Conservation (phyloP, 2,797 vertebrate genomes). For the Sylvia borin region DNA sequence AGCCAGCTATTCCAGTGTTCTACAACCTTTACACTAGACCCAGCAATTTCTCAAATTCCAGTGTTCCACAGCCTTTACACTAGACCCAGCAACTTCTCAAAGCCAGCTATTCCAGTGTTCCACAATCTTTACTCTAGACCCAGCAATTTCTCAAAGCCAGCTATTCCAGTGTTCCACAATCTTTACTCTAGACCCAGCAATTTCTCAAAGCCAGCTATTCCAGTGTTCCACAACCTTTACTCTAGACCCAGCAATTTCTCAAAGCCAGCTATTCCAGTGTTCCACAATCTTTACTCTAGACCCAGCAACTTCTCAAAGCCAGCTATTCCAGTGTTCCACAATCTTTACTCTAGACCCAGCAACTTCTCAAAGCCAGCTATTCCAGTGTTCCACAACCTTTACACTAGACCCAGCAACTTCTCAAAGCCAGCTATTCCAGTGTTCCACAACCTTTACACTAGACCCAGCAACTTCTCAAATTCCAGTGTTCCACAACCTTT, state of each 20-base stretch:
- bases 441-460: not conserved
- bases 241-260: not conserved
- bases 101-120: not conserved
- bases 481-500: not conserved
- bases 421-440: not conserved
- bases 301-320: not conserved
- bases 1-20: not conserved
- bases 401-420: conserved; percentile 2
- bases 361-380: not conserved
- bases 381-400: not conserved
- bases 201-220: not conserved
- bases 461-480: not conserved
- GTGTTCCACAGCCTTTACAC: not conserved
- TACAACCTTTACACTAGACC: not conserved
- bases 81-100: not conserved
- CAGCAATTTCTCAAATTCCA: not conserved
- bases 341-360: not conserved
- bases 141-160: not conserved
- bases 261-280: not conserved
- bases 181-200: not conserved
- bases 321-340: not conserved
- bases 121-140: not conserved
- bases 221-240: not conserved
- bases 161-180: not conserved
- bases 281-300: not conserved